phyloP scores from a whole-genome alignment of 1,140 invertebrate genomes.

The Trichomalopsis sarcophagae region DNA sequence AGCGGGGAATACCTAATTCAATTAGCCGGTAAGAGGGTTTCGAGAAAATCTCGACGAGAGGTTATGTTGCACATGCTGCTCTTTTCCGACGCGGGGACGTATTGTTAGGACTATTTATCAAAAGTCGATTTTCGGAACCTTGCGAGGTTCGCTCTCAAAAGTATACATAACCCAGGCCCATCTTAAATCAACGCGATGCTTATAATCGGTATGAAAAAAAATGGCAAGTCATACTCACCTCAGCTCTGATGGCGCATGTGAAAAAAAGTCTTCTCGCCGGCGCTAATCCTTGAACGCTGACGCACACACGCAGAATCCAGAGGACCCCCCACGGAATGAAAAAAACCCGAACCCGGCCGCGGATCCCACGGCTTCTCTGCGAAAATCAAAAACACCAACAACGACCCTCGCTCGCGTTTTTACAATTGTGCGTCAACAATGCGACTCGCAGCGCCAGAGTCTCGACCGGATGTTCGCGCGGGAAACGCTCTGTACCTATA shows the following conservation, averaged over 20 bases:
- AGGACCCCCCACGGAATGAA: constrained; percentile 17
- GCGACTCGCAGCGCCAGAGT: too few relatives aligned
- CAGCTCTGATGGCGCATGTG: neutral
- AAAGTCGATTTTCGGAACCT: too few relatives aligned
- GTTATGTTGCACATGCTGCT: too few relatives aligned
- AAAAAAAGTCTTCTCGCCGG: neutral
- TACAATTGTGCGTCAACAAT: neutral
- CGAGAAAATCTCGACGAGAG: neutral
- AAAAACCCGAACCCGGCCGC: neutral
- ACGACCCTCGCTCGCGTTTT: neutral
- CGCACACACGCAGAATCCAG: neutral
- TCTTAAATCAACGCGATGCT: neutral
- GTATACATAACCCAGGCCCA: too few relatives aligned
- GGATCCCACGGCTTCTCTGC: constrained; percentile 32
- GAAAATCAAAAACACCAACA: neutral
- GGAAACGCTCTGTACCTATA: neutral
- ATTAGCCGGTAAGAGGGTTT: neutral
- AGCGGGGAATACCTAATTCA: neutral
- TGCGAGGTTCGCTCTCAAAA: too few relatives aligned
- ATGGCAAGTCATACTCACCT: too few relatives aligned
- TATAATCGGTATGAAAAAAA: neutral
- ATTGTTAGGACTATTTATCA: too few relatives aligned
- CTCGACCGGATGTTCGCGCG: neutral
- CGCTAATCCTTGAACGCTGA: neutral
- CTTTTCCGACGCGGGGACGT: too few relatives aligned